Base-by-base conservation (phyloP, 2,113 vertebrate genomes). In the Seriola dumerili region DNA sequence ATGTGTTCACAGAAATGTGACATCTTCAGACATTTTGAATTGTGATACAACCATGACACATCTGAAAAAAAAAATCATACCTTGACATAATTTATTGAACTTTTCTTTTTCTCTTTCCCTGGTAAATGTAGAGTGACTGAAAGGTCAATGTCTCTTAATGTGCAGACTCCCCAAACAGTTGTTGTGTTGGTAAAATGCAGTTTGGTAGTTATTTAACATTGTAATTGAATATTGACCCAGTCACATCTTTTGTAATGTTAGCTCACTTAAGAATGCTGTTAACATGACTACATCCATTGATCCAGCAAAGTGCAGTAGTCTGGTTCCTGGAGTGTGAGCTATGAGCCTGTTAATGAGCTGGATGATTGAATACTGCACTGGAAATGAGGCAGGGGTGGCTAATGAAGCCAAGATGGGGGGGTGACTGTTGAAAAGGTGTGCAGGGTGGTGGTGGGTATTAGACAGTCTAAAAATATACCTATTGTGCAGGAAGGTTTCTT, bases 321-420 rank as follows among this genome's bases (percentile, higher is more conserved):
- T 57, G 68, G 76, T 63, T 91, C 52, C 72, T 63, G 79, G 63
- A 78, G 80, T 70, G 77, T 81, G 78, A 89, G 80, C 72, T 81
- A 67, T 68, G 66, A 89, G 76, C n/a, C 78, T 44, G 57, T 78
- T 91, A 92, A 90, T 86, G 81, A 88, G 73, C 75, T 42, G 67
- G 58, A 87, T 88, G 88, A 92, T 86, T 89, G 84, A 94, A 76
- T 77, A 78, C 84, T 77, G 29, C 59, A 62, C 48, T 83, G 76
- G 79, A 80, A 86, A 90, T 74, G 68, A 85, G 84, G 68, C 81
- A 78, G 74, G 65, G 69, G 62, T 57, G 72, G 76, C 72, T 84
- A 85, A 92, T 85, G 76, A 91, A 89, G 72, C 65, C 55, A 63
- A 78, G 52, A 74, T 52, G 76, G 61, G 8, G 25, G 44, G 12